Base-by-base conservation (phyloP, 1,140 invertebrate species). In the Drosophila hydei region DNA sequence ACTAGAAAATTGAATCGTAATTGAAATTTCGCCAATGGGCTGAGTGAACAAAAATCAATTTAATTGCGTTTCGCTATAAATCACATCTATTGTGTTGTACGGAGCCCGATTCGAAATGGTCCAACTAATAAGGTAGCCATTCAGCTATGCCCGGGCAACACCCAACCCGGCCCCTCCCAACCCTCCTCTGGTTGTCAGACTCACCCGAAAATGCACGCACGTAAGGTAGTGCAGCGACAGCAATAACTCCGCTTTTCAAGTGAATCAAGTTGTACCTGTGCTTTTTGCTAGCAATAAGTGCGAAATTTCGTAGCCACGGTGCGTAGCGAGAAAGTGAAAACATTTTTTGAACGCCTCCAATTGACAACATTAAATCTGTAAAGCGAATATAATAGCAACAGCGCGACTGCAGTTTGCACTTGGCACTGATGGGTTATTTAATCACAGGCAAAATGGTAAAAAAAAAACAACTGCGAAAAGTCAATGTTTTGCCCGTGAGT, bases 321-420 rank as follows among this genome's bases (percentile, higher is more conserved):
- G 81, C 83, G 81, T 85, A 52, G 61, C 81, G 83, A 81, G 71
- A 85, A 85, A 85, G 81, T 87, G 81, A 80, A 81, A 85, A 81
- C 81, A 85, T 85, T 77, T 79, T 74, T 47, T 50, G 30, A 68
- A 47, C 33, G 56, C 55, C 54, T 62, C 59, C 19, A 58, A 64
- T 63, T 80, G 79, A 62, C 64, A 72, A 40, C 55, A n/a, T 36
- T 64, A 69, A 54, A 48, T 54, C 38, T 11, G 38, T 42, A 6
- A 3, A 42, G 16, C 38, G 38, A 16, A 42, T 16, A 38, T 18
- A 47, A 48, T 18, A 43, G 50, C 38, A 65, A 55, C 50, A 51
- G 43, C 42, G 71, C 58, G 55, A 55, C 27, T 61, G 47, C 47
- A 67, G 38, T 27, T 36, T 68, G 63, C 68, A 69, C 63, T 80